A percentile compares a stretch with the other conserved stretches of the same genome.
phyloP scores from a whole-genome alignment of 1,140 invertebrate genomes.

The Papilio glaucus region DNA sequence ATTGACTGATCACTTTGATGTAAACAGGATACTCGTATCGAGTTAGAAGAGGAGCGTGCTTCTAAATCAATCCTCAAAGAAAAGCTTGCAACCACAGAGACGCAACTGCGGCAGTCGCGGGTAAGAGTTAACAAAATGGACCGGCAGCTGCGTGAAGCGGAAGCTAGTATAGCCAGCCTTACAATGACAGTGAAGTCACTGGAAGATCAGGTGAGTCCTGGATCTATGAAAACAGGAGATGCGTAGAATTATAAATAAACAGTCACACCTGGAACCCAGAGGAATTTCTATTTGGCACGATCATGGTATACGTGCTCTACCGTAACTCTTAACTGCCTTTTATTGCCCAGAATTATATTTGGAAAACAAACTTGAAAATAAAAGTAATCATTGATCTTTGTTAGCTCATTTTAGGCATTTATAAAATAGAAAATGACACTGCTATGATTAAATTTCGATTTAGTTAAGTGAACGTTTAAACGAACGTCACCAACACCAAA shows the following conservation, averaged over 20 bases:
- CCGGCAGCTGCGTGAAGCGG: conserved; percentile 69
- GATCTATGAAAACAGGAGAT: neutral
- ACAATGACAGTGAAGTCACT: conserved; percentile 72
- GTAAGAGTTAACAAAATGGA: conserved; percentile 72
- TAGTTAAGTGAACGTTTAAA: too few relatives aligned
- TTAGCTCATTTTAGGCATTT: too few relatives aligned
- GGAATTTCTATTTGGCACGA: too few relatives aligned
- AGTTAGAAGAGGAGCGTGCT: conserved; percentile 66
- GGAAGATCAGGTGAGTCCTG: conserved; percentile 67
- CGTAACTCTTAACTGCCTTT: too few relatives aligned
- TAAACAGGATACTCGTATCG: conserved; percentile 55
- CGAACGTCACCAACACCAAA: too few relatives aligned
- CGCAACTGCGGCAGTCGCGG: conserved; percentile 61
- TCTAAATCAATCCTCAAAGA: conserved; percentile 58
- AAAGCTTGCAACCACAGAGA: conserved; percentile 64
- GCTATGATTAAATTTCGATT: too few relatives aligned
- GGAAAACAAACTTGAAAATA: too few relatives aligned
- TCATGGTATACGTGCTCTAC: too few relatives aligned
- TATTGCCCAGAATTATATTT: too few relatives aligned
- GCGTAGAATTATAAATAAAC: neutral
- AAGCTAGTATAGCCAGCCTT: conserved; percentile 70
- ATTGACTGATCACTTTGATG: too few relatives aligned
- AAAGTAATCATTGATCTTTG: too few relatives aligned
- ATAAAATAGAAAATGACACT: too few relatives aligned
- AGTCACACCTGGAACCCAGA: neutral